Evolutionary conservation across 35 echinoderm and acorn worm genomes (phyloP).

Genomic region (Patiria miniata): DNA sequence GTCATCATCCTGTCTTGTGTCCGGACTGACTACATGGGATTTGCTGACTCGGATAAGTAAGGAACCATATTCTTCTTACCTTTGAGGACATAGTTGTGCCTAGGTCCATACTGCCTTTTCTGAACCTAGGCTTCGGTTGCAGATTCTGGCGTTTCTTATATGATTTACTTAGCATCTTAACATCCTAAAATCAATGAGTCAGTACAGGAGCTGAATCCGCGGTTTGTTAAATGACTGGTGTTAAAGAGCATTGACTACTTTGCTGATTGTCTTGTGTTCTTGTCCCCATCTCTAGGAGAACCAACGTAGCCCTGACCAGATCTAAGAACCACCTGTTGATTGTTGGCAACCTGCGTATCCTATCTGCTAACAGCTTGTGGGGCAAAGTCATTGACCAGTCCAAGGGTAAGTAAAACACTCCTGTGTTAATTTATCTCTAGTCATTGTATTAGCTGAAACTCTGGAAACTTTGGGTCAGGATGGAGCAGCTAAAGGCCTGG

Average conservation of each 20-base stretch:
- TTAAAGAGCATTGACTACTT: neutral
- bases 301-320: constrained; percentile 93
- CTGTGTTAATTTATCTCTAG: neutral
- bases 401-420: constrained; percentile 54
- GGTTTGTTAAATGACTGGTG: neutral
- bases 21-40: constrained; percentile 87
- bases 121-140: no score
- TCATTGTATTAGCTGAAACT: neutral
- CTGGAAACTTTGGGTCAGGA: neutral
- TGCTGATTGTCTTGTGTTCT: neutral
- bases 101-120: no score
- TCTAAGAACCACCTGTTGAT: constrained; percentile 90
- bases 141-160: no score
- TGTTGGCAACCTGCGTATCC: constrained; percentile 82
- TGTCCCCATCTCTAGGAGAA: constrained; percentile 83
- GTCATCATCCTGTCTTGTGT: constrained; percentile 98
- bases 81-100: no score
- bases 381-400: constrained; percentile 76
- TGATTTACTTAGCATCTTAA: no score
- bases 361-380: constrained; percentile 83
- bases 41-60: constrained; percentile 98
- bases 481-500: neutral
- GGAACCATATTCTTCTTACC: neutral
- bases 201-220: neutral
- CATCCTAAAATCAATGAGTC: no score